These are phyloP conservation scores for Ennomos quercinarius DNA, from an alignment of 2,888 invertebrate genomes.

Conservation along the genomic window DNA sequence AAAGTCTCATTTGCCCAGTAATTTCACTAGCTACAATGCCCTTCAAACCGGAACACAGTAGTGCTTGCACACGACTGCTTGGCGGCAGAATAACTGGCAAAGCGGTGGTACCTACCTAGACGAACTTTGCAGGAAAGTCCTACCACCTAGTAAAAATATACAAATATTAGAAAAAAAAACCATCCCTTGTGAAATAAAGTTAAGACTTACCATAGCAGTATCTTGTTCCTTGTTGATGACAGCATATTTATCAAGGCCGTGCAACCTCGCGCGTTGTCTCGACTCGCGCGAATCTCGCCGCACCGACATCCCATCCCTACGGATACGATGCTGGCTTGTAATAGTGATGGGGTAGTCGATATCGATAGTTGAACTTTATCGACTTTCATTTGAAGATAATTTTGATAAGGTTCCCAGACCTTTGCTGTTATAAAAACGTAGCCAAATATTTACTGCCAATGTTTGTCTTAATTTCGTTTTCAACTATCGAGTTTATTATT, in stretches of 20 bases:
- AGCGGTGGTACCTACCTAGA: no score
- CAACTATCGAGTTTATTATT: slow-evolving; percentile 19
- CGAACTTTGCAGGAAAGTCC: no score
- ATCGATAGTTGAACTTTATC: slow-evolving; percentile 19
- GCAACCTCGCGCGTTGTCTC: slow-evolving; percentile 65
- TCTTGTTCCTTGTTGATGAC: slow-evolving; percentile 81
- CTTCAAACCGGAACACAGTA: no score
- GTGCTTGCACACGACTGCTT: no score
- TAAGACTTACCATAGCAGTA: slow-evolving; percentile 66
- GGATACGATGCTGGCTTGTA: neutral
- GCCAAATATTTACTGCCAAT: slow-evolving; percentile 2
- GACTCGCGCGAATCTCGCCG: slow-evolving; percentile 69
- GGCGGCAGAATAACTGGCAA: no score
- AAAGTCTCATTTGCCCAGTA: no score
- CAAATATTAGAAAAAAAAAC: no score
- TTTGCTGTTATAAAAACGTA: no score
- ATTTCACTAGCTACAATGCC: no score
- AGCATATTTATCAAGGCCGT: slow-evolving; percentile 72
- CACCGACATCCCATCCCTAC: slow-evolving; percentile 73
- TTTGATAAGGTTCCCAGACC: no score
- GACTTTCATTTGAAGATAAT: neutral
- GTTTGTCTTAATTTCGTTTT: neutral
- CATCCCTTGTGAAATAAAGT: no score
- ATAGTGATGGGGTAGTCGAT: neutral
- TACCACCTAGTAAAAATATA: no score